These are phyloP conservation scores for Sandelia bainsii DNA, from an alignment of 2,797 vertebrate species.

Conservation along the genomic window DNA sequence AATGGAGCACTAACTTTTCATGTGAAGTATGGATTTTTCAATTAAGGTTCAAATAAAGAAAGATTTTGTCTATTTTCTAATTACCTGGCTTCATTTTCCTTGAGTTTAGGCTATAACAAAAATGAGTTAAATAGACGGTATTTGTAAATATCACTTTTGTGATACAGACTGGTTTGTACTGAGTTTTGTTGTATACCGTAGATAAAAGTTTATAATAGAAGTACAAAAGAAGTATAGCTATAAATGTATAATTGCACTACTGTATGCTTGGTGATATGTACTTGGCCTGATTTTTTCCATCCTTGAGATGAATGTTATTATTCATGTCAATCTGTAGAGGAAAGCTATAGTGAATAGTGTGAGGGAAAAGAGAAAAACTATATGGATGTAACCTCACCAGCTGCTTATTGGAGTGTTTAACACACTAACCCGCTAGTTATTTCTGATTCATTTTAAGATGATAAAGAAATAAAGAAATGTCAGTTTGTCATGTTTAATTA, in stretches of 20 bases:
- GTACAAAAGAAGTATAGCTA: background rate
- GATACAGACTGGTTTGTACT: no score
- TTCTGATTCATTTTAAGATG: background rate
- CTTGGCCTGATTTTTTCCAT: no score
- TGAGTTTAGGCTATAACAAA: background rate
- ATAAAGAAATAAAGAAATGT: background rate
- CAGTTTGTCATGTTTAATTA: background rate
- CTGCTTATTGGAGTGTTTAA: conserved; percentile 6
- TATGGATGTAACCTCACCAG: background rate
- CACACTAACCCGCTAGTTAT: background rate
- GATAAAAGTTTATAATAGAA: background rate
- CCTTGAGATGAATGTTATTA: no score
- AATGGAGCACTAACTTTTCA: no score
- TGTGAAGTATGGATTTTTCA: background rate
- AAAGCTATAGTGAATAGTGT: background rate
- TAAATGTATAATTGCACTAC: background rate
- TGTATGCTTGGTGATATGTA: background rate
- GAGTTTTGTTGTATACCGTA: background rate
- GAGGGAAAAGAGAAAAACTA: background rate
- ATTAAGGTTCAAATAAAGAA: background rate
- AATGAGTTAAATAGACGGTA: background rate
- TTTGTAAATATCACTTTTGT: no score
- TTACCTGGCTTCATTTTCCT: background rate
- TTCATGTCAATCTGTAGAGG: background rate
- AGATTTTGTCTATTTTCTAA: background rate